These are phyloP conservation scores for Ricordea florida DNA, from an alignment of 92 coral and sea anemone genomes.

Conservation along the genomic window DNA sequence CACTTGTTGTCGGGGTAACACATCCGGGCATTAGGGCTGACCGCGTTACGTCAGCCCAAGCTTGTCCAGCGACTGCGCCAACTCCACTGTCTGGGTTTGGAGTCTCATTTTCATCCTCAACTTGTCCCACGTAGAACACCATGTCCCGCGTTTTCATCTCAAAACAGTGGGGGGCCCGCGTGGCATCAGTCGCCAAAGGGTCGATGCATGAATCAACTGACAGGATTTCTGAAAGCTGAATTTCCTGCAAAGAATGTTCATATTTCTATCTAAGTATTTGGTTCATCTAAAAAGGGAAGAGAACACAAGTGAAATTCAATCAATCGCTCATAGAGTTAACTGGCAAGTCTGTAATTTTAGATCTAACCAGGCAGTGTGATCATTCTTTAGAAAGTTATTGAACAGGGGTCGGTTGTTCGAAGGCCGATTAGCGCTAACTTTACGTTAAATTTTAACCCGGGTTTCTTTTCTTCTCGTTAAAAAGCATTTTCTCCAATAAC, in stretches of 20 bases:
- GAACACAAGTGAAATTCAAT: too few species aligned
- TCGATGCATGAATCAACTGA: constrained; percentile 95
- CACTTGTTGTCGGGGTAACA: constrained; percentile 92
- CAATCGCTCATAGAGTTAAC: too few species aligned
- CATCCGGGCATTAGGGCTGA: constrained; percentile 98
- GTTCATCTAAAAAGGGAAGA: too few species aligned
- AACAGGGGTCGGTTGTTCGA: too few species aligned
- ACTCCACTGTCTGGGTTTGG: constrained; percentile 95
- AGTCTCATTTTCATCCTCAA: constrained; percentile 74
- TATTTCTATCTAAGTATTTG: too few species aligned
- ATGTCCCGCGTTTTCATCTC: constrained; percentile 94
- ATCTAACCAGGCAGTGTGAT: too few species aligned
- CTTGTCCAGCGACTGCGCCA: constrained; percentile 87
- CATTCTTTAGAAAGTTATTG: too few species aligned
- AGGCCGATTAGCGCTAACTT: too few species aligned
- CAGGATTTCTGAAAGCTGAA: constrained; percentile 90
- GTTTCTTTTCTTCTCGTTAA: too few species aligned
- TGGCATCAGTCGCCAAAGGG: constrained; percentile 89
- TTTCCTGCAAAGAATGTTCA: constrained; percentile 87
- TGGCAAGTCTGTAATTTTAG: too few species aligned
- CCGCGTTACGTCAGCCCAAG: constrained; percentile 96
- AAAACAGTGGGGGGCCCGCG: constrained; percentile 93
- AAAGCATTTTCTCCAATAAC: too few species aligned
- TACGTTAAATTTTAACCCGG: too few species aligned
- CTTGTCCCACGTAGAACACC: constrained; percentile 89